phyloP scores from a whole-genome alignment of 2,113 vertebrate species.

The Cottus gobio region DNA sequence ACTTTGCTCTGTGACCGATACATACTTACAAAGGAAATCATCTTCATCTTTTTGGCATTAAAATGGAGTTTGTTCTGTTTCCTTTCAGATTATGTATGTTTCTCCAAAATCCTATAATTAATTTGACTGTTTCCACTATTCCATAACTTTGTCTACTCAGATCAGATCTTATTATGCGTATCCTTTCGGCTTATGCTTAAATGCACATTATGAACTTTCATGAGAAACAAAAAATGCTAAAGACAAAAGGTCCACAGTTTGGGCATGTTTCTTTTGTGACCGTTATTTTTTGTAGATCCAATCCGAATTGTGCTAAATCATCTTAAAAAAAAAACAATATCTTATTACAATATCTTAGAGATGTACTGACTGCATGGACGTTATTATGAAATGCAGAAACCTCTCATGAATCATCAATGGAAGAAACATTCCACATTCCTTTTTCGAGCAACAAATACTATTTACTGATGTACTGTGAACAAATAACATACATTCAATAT shows the following conservation, averaged over 20 bases:
- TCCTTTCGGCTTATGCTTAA: slow-evolving; percentile 13
- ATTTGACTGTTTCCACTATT: background rate
- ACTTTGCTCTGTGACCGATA: background rate
- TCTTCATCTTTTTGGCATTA: background rate
- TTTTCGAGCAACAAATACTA: background rate
- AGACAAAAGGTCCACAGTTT: background rate
- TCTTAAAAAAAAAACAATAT: background rate
- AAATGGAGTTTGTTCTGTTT: slow-evolving; percentile 2
- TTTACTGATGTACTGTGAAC: background rate
- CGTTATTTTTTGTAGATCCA: background rate
- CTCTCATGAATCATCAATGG: background rate
- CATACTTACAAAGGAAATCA: background rate
- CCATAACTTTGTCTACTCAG: background rate
- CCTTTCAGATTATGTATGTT: background rate
- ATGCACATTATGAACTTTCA: slow-evolving; percentile 10
- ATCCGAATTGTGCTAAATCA: background rate
- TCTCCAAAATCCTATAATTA: background rate
- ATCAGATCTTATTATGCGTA: background rate
- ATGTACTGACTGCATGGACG: background rate
- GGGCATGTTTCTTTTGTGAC: background rate
- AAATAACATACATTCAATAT: background rate
- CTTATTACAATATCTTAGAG: background rate
- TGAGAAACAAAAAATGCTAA: background rate
- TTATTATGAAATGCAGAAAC: background rate
- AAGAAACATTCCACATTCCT: no score